Percentiles rank a stretch among this genome's conserved stretches.
phyloP scores from a whole-genome alignment of 2,797 vertebrate species.

The Philypnodon macrostomus region DNA sequence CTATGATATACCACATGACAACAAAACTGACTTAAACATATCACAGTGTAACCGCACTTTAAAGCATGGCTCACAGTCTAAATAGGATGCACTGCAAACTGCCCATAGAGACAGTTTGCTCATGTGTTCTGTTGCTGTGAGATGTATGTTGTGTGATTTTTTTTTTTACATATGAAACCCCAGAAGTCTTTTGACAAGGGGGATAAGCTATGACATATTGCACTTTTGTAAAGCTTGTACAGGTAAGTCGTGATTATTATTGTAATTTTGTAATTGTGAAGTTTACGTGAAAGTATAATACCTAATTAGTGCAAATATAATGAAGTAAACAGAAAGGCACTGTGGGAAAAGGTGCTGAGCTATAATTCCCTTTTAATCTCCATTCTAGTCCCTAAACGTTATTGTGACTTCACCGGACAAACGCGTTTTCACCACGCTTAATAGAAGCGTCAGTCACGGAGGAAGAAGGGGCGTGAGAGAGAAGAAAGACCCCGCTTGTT shows the following conservation, averaged over 20 bases:
- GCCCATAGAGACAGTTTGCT: conserved; percentile 9
- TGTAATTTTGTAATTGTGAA: conserved; percentile 6
- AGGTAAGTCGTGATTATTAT: conserved; percentile 56
- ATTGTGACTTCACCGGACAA: conserved; percentile 46
- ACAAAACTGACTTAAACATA: conserved; percentile 19
- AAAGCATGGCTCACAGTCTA: conserved; percentile 31
- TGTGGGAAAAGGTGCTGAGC: conserved; percentile 12
- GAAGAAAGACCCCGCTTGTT: conserved; percentile 63
- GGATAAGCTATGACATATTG: conserved; percentile 61
- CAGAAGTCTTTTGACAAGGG: conserved; percentile 23
- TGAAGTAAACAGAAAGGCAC: conserved; percentile 10
- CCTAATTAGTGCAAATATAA: background rate
- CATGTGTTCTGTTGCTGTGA: conserved; percentile 7
- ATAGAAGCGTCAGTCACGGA: conserved; percentile 41
- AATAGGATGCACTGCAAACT: conserved; percentile 17
- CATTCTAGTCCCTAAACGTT: conserved; percentile 19
- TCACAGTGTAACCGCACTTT: conserved; percentile 8
- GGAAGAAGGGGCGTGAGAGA: conserved; percentile 11
- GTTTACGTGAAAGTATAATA: conserved; percentile 8
- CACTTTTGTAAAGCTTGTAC: conserved; percentile 45
- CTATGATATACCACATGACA: too few relatives aligned
- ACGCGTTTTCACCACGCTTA: conserved; percentile 41
- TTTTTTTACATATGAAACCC: conserved; percentile 16
- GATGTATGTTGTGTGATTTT: background rate
- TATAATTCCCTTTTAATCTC: background rate